Conservation (phyloP, 35 echinoderm and acorn worm genomes). For the Ophiothrix spiculata region DNA sequence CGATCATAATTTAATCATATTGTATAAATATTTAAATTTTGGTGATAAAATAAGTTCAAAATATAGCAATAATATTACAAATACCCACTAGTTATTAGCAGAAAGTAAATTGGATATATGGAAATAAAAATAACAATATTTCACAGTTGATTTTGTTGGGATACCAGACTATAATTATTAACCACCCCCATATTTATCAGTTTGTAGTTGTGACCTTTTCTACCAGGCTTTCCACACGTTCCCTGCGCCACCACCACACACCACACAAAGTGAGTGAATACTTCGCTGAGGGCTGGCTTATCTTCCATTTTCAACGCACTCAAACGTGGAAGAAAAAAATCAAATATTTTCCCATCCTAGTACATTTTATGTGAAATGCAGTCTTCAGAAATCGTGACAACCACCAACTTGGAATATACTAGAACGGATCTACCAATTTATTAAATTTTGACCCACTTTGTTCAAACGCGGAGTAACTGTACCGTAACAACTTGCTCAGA, state of each 20-base stretch:
- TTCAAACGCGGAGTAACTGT: background rate
- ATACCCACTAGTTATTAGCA: too few species aligned
- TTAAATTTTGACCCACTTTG: constrained; percentile 10
- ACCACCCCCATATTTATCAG: constrained; percentile 1
- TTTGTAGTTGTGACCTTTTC: background rate
- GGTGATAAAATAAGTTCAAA: too few species aligned
- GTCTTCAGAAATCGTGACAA: background rate
- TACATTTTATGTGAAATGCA: background rate
- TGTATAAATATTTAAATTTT: too few species aligned
- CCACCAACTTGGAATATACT: background rate
- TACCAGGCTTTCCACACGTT: background rate
- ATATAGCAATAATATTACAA: too few species aligned
- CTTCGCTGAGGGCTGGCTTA: constrained; percentile 4
- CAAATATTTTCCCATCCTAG: background rate
- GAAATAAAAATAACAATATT: background rate
- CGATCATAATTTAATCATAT: background rate
- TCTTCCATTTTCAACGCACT: constrained; percentile 8
- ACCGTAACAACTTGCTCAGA: background rate
- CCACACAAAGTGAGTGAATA: constrained; percentile 8
- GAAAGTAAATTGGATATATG: too few species aligned
- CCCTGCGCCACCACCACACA: constrained; percentile 10
- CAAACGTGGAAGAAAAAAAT: constrained; percentile 6
- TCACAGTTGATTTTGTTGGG: too few species aligned
- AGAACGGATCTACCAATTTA: background rate
- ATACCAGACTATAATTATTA: background rate